Base-by-base conservation (phyloP, 1,140 invertebrate genomes). In the Hylyphantes graminicola region DNA sequence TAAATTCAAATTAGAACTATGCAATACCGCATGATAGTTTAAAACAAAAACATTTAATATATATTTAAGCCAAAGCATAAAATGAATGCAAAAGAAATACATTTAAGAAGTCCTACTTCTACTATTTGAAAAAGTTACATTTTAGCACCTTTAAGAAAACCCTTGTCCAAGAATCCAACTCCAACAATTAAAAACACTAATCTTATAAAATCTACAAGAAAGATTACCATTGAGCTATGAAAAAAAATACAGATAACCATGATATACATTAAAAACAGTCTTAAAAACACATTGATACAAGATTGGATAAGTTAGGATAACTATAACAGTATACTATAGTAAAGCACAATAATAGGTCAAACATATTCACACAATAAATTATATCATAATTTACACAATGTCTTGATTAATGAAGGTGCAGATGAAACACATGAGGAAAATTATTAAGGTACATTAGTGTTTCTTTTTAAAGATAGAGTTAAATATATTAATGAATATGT, bases 141-240 rank as follows among this genome's bases (percentile, higher is more conserved):
- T 59, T 70, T 80, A 80, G 77, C 77, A 80, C 77, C 77, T 80
- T 80, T 70, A 51, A 13, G 51, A 76, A 76, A 76, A 35, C 51
- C 59, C 35, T 68, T 67, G 17, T 67, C 64, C 63, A 67, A 67
- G 63, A 65, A 78, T 78, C 68, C 50, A 19, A 70, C 61, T 80
- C 59, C 53, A 76, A 63, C 54, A 70, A 7, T 70, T 70, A 21
- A 59, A 59, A 67, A 70, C 21, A 59, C 21, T 80, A 80, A 78
- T 64, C 17, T 67, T 80, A 80, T 57, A 80, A 57, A 78, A 48
- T 19, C 77, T 80, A 80, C 55, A 70, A 48, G 51, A 68, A 70
- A 65, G 35, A 19, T 68, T 21, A 50, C 54, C 61, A 59, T 15
- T 64, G 48, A 70, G 35, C 17, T 57, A 55, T 12, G 54, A 6